phyloP scores from a whole-genome alignment of 2,888 invertebrate genomes.

The Sialis fuliginosa region DNA sequence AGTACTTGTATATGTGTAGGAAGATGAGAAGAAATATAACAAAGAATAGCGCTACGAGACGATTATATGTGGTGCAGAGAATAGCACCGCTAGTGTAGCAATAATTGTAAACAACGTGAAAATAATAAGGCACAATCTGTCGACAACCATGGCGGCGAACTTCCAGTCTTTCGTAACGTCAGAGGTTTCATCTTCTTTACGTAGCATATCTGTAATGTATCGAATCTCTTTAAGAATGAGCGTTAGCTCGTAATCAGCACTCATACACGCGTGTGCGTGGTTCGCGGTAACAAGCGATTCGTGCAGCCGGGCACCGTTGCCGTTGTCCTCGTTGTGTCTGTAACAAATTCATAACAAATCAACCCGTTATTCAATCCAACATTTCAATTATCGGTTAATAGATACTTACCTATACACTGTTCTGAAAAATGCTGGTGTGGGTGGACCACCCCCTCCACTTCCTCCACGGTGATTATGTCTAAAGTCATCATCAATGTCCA shows the following conservation, averaged over 20 bases:
- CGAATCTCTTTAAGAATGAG: conserved; percentile 88
- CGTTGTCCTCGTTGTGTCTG: conserved; percentile 28
- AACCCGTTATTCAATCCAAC: no score
- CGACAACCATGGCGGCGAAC: conserved; percentile 99
- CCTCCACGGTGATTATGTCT: conserved; percentile 60
- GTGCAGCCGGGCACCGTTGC: conserved; percentile 49
- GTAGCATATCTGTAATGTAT: conserved; percentile 85
- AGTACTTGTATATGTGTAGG: no score
- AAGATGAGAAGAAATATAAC: no score
- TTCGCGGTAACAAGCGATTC: conserved; percentile 49
- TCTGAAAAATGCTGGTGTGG: conserved; percentile 48
- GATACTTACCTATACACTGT: conserved; percentile 48
- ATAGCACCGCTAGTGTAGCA: conserved; percentile 91
- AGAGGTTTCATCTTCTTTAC: conserved; percentile 86
- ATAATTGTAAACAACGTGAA: conserved; percentile 97
- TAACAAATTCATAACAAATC: no score
- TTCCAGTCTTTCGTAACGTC: conserved; percentile 97
- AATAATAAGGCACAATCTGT: conserved; percentile 98
- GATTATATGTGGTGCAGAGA: conserved; percentile 92
- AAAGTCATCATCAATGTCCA: conserved; percentile 95
- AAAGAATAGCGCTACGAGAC: conserved; percentile 47
- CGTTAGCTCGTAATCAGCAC: conserved; percentile 85
- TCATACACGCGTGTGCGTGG: conserved; percentile 55
- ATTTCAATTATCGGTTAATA: no score
- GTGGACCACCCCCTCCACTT: conserved; percentile 32